A percentile compares a stretch with the other conserved stretches of the same genome.
phyloP scores from a whole-genome alignment of 2,797 vertebrate species.

The Peromyscus nudipes region DNA sequence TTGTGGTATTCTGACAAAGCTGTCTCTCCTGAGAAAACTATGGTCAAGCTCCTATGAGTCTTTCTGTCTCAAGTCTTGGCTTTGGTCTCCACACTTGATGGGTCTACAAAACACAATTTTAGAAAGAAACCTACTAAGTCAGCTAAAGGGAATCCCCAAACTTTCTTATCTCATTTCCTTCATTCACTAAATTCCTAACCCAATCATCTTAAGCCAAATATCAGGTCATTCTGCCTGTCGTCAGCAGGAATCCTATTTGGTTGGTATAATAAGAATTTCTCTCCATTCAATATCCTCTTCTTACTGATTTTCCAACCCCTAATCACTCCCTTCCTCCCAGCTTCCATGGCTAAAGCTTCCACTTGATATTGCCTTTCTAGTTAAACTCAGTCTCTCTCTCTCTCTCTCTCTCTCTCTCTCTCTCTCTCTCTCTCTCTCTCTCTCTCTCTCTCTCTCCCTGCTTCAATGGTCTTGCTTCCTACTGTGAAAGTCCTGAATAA shows the following conservation, averaged over 20 bases:
- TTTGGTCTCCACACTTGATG: background rate
- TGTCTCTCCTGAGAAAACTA: background rate
- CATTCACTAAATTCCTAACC: background rate
- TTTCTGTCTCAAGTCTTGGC: background rate
- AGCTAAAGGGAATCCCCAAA: background rate
- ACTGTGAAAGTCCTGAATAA: background rate
- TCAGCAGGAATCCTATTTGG: slow-evolving; percentile 17
- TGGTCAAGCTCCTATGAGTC: background rate
- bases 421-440: too few relatives aligned
- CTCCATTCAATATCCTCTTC: background rate
- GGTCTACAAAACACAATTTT: background rate
- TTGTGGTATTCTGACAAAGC: background rate
- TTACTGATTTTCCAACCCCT: background rate
- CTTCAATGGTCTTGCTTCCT: background rate
- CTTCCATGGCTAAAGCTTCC: background rate
- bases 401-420: too few relatives aligned
- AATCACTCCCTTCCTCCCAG: background rate
- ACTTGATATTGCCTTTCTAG: background rate
- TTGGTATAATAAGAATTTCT: background rate
- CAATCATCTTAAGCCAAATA: background rate
- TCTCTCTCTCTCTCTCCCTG: background rate
- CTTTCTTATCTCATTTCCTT: background rate
- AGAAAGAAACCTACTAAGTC: slow-evolving; percentile 20
- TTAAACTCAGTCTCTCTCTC: background rate
- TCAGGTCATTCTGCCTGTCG: background rate